Evolutionary conservation across 2,113 vertebrate species (phyloP).

Genomic region (Strix uralensis): DNA sequence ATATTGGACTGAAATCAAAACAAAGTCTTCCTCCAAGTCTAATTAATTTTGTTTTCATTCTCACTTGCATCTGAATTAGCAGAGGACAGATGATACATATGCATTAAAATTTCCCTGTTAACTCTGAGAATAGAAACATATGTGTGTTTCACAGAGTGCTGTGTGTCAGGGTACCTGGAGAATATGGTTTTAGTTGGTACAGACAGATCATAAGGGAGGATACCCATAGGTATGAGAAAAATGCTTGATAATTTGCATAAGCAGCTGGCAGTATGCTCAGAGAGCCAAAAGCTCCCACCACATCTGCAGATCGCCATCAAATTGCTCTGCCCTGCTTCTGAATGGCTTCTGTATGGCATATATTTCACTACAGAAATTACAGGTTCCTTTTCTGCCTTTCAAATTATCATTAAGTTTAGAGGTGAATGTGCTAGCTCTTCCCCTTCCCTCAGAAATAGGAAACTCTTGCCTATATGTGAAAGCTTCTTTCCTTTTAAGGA

Average conservation of each 20-base stretch:
- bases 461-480: not conserved
- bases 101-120: constrained; percentile 40
- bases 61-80: constrained; percentile 26
- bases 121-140: constrained; percentile 35
- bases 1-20: constrained; percentile 11
- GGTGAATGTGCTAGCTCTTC: not conserved
- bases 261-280: constrained; percentile 5
- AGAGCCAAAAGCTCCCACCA: not conserved
- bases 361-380: not conserved
- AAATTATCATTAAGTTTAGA: not conserved
- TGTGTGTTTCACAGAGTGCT: not conserved
- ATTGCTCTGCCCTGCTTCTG: not conserved
- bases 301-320: not conserved
- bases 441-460: not conserved
- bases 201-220: constrained; percentile 22
- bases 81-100: constrained; percentile 20
- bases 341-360: not conserved
- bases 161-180: not conserved
- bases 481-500: not conserved
- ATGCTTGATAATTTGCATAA: constrained; percentile 46
- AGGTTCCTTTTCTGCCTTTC: not conserved
- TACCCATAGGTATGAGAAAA: constrained; percentile 19
- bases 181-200: not conserved
- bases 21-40: not conserved
- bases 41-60: constrained; percentile 52